A percentile compares a stretch with the other conserved stretches of the same genome.
Evolutionary conservation across 2,797 vertebrate genomes (phyloP).

Genomic region (Chaetophractus vellerosus): DNA sequence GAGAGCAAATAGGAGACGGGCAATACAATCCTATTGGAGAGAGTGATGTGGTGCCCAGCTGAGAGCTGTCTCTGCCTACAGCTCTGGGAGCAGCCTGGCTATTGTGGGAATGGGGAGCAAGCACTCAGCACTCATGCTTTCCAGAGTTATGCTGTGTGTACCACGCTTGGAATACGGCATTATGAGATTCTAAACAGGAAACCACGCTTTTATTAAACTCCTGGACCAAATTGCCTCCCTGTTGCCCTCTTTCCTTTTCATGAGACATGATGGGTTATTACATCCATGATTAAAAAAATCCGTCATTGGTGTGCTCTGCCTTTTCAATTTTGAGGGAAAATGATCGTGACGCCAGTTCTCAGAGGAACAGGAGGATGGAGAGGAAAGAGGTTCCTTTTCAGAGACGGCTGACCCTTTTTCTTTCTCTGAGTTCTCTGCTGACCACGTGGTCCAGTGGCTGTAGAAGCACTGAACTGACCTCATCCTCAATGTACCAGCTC

Average conservation of each 20-base stretch:
- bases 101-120: background rate
- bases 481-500: accelerated
- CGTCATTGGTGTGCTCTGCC: conserved; percentile 72
- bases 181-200: conserved; percentile 76
- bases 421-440: background rate
- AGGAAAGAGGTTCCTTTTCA: background rate
- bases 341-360: conserved; percentile 11
- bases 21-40: background rate
- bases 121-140: background rate
- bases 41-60: too few relatives aligned
- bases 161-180: conserved; percentile 45
- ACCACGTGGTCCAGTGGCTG: background rate
- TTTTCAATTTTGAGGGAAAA: conserved; percentile 67
- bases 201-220: conserved; percentile 81
- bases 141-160: background rate
- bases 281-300: conserved; percentile 85
- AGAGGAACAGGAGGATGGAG: background rate
- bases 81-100: background rate
- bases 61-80: too few relatives aligned
- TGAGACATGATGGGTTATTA: conserved; percentile 82
- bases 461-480: background rate
- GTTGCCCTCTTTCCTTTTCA: conserved; percentile 80
- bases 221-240: conserved; percentile 76
- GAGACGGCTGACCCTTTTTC: background rate
- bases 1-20: background rate